Conservation (phyloP, 2,888 invertebrate species). For the Drosophila rellima region DNA sequence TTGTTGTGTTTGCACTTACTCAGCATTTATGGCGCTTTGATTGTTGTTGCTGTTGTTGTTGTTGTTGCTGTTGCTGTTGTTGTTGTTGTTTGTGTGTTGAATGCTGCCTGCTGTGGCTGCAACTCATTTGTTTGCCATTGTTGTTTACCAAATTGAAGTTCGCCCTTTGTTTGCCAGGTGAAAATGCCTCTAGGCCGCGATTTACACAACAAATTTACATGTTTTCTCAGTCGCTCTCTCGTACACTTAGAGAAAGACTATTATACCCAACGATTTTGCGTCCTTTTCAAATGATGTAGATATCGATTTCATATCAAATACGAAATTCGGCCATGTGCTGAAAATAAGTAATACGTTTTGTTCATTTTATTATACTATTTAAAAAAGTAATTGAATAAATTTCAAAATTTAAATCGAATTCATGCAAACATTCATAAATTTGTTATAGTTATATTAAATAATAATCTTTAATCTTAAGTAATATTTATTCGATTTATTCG, state of each 20-base stretch:
- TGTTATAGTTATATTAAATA: too few relatives aligned
- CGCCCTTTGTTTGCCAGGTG: constrained; percentile 79
- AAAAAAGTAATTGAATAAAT: too few relatives aligned
- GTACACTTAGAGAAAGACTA: not conserved
- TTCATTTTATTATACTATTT: too few relatives aligned
- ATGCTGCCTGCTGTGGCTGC: constrained; percentile 43
- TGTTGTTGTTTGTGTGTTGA: constrained; percentile 52
- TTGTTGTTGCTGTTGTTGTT: constrained; percentile 29
- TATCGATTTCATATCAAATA: too few relatives aligned
- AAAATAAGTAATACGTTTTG: too few relatives aligned
- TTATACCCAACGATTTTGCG: too few relatives aligned
- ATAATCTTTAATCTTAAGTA: too few relatives aligned
- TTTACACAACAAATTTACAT: constrained; percentile 73
- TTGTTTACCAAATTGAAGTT: constrained; percentile 78
- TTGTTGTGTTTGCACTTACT: constrained; percentile 74
- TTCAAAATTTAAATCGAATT: too few relatives aligned
- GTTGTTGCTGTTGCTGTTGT: constrained; percentile 36
- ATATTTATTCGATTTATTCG: too few relatives aligned
- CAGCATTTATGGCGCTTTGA: constrained; percentile 59
- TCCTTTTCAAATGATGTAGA: too few relatives aligned
- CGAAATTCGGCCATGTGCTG: too few relatives aligned
- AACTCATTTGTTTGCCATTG: constrained; percentile 81
- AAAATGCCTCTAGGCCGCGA: constrained; percentile 69
- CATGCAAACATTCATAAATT: too few relatives aligned
- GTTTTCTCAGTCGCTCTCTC: constrained; percentile 5